phyloP scores from a whole-genome alignment of 2,888 invertebrate genomes.

The Ametastegia equiseti region DNA sequence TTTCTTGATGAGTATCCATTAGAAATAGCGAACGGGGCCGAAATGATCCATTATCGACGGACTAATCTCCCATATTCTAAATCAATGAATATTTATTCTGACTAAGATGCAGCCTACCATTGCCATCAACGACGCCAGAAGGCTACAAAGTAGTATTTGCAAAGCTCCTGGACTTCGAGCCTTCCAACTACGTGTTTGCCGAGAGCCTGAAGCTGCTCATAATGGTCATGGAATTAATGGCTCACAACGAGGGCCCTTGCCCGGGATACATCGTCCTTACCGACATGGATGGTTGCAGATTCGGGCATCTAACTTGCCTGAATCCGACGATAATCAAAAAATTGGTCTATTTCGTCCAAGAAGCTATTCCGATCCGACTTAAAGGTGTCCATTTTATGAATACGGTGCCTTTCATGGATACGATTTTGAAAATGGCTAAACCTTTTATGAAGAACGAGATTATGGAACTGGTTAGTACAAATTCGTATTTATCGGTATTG shows the following conservation, averaged over 20 bases:
- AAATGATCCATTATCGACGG: background rate
- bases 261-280: slow-evolving; percentile 81
- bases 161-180: slow-evolving; percentile 79
- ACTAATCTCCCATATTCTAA: background rate
- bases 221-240: slow-evolving; percentile 81
- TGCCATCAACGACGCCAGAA: slow-evolving; percentile 77
- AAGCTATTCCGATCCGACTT: slow-evolving; percentile 83
- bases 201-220: slow-evolving; percentile 77
- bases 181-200: slow-evolving; percentile 79
- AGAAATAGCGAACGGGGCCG: background rate
- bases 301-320: slow-evolving; percentile 82
- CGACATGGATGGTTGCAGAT: slow-evolving; percentile 80
- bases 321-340: slow-evolving; percentile 83
- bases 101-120: slow-evolving; percentile 75
- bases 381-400: slow-evolving; percentile 85
- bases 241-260: slow-evolving; percentile 79
- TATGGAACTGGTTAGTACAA: slow-evolving; percentile 70
- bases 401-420: slow-evolving; percentile 84
- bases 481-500: background rate
- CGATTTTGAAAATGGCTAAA: slow-evolving; percentile 82
- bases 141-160: slow-evolving; percentile 79
- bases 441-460: slow-evolving; percentile 87
- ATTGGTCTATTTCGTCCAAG: slow-evolving; percentile 84
- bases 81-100: slow-evolving; percentile 17
- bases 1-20: background rate